Conservation (phyloP, 2,888 invertebrate genomes). For the Zaprionus bogoriensis region DNA sequence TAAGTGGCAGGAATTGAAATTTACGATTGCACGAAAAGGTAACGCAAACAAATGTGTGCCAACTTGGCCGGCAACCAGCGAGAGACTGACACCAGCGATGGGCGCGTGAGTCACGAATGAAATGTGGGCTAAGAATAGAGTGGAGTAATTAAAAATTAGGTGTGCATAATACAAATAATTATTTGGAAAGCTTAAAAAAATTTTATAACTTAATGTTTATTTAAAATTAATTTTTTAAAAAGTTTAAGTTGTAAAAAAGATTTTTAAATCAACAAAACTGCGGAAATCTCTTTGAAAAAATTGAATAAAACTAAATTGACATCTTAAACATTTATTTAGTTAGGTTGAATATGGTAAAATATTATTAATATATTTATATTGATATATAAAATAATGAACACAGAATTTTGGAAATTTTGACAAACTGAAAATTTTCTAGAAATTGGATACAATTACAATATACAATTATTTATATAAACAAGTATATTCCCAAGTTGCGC, state of each 20-base stretch:
- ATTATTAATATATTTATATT: too few relatives aligned
- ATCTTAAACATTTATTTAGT: too few relatives aligned
- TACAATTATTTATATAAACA: background rate
- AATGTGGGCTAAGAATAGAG: background rate
- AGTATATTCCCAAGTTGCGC: background rate
- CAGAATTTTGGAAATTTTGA: too few relatives aligned
- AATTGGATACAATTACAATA: background rate
- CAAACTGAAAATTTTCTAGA: too few relatives aligned
- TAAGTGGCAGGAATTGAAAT: conserved; percentile 75
- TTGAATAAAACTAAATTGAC: too few relatives aligned
- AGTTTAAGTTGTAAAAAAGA: too few relatives aligned
- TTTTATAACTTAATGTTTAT: too few relatives aligned
- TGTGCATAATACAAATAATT: background rate
- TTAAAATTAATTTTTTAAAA: too few relatives aligned
- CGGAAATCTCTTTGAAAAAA: too few relatives aligned
- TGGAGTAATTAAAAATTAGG: background rate
- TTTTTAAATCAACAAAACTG: too few relatives aligned
- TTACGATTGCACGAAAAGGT: conserved; percentile 69
- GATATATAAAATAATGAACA: too few relatives aligned
- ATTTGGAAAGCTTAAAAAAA: background rate
- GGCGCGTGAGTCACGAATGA: background rate
- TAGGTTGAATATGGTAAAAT: too few relatives aligned
- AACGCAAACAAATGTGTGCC: conserved; percentile 69
- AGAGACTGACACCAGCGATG: conserved; percentile 7
- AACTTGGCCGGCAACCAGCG: conserved; percentile 43